A percentile compares a stretch with the other conserved stretches of the same genome.
Evolutionary conservation across 2,888 invertebrate genomes (phyloP).

Genomic region (Megamerina dolium): DNA sequence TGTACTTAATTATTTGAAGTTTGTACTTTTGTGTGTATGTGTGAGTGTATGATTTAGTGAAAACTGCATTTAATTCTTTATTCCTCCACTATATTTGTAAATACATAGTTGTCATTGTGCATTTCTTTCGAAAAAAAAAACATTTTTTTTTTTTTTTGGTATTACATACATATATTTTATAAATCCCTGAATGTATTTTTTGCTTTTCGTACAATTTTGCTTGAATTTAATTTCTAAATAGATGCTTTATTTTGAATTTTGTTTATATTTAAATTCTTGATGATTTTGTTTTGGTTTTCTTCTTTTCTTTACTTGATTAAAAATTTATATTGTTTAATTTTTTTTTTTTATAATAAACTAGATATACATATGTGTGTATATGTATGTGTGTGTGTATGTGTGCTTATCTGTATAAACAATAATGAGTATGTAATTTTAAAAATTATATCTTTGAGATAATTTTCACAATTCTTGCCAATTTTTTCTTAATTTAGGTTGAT

Average conservation of each 20-base stretch:
- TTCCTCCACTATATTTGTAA: too few relatives aligned
- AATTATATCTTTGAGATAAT: slow-evolving; percentile 15
- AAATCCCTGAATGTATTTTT: slow-evolving; percentile 45
- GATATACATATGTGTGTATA: neutral
- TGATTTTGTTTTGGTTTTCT: slow-evolving; percentile 20
- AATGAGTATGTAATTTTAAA: slow-evolving; percentile 2
- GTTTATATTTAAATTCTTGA: too few relatives aligned
- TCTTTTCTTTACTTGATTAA: slow-evolving; percentile 9
- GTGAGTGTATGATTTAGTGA: neutral
- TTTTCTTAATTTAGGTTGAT: slow-evolving; percentile 7
- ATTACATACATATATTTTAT: slow-evolving; percentile 23
- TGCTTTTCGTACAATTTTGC: slow-evolving; percentile 33
- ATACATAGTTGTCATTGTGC: neutral
- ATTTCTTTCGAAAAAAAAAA: neutral
- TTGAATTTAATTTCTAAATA: too few relatives aligned
- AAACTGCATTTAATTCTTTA: too few relatives aligned
- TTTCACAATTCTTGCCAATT: slow-evolving; percentile 11
- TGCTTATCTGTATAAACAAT: slow-evolving; percentile 3
- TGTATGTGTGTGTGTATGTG: slow-evolving; percentile 1
- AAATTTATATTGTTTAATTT: slow-evolving; percentile 13
- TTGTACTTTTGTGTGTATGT: neutral
- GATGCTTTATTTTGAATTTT: too few relatives aligned
- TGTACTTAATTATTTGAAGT: too few relatives aligned
- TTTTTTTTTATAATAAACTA: slow-evolving; percentile 13
- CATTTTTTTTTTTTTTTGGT: neutral